These are phyloP conservation scores for Ptychoptera contaminata DNA, from an alignment of 2,888 invertebrate species.

Conservation along the genomic window DNA sequence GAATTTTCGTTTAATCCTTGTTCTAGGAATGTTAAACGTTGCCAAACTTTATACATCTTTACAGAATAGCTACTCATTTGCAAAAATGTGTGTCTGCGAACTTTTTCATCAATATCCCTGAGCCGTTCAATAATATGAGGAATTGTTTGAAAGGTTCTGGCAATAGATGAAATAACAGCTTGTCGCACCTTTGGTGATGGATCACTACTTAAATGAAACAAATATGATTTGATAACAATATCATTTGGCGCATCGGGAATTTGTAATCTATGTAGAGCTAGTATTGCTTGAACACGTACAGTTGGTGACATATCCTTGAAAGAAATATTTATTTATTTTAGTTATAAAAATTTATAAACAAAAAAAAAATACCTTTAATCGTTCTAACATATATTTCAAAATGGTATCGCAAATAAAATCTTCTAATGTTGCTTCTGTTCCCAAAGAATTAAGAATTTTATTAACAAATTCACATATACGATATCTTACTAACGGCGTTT, in stretches of 20 bases:
- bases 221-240: constrained; percentile 54
- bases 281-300: constrained; percentile 64
- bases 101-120: constrained; percentile 61
- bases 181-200: constrained; percentile 57
- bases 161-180: constrained; percentile 57
- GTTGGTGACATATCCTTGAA: constrained; percentile 54
- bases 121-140: constrained; percentile 53
- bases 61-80: constrained; percentile 31
- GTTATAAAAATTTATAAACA: neutral
- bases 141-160: constrained; percentile 52
- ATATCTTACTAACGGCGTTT: constrained; percentile 42
- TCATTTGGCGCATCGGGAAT: constrained; percentile 60
- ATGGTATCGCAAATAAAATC: constrained; percentile 60
- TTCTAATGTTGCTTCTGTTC: constrained; percentile 59
- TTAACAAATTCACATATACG: constrained; percentile 65
- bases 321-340: neutral
- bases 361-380: constrained; percentile 33
- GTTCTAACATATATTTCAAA: constrained; percentile 47
- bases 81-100: constrained; percentile 39
- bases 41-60: constrained; percentile 40
- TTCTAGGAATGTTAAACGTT: constrained; percentile 42
- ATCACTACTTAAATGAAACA: constrained; percentile 56
- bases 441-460: constrained; percentile 54
- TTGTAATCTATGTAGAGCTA: constrained; percentile 64
- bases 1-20: constrained; percentile 47